phyloP scores from a whole-genome alignment of 2,113 vertebrate genomes.

The Gallinago media region DNA sequence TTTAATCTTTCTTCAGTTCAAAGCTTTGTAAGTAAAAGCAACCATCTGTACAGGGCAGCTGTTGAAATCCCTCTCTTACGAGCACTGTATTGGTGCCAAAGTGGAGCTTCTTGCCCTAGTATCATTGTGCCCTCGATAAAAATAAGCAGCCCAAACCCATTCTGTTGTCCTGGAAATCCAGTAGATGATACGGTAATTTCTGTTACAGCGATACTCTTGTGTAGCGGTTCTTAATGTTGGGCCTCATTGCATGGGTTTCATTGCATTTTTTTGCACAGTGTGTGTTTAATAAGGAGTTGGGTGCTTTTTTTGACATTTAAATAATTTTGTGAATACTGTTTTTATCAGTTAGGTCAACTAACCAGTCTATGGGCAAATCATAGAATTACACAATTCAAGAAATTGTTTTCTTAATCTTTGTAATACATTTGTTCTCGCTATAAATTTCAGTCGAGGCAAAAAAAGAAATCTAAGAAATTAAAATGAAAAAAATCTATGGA shows the following conservation, averaged over 20 bases:
- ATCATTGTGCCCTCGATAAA: not conserved
- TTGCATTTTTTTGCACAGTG: not conserved
- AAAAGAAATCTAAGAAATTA: not conserved
- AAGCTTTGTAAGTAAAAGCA: conserved; percentile 45
- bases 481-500: not conserved
- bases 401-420: not conserved
- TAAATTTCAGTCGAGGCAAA: not conserved
- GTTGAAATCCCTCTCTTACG: conserved; percentile 18
- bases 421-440: not conserved
- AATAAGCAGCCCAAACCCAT: not conserved
- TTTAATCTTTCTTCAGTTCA: conserved; percentile 24
- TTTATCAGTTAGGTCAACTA: not conserved
- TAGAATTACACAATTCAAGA: not conserved
- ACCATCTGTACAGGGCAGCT: conserved; percentile 61
- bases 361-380: not conserved
- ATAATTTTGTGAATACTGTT: not conserved
- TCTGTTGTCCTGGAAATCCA: not conserved
- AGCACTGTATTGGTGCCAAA: conserved; percentile 24
- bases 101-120: conserved; percentile 13
- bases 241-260: not conserved
- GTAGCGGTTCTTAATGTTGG: not conserved
- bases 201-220: not conserved
- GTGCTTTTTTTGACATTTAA: not conserved
- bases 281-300: not conserved
- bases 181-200: not conserved